These are phyloP conservation scores for Catharus fuscescens DNA, from an alignment of 2,113 vertebrate species.

Conservation along the genomic window DNA sequence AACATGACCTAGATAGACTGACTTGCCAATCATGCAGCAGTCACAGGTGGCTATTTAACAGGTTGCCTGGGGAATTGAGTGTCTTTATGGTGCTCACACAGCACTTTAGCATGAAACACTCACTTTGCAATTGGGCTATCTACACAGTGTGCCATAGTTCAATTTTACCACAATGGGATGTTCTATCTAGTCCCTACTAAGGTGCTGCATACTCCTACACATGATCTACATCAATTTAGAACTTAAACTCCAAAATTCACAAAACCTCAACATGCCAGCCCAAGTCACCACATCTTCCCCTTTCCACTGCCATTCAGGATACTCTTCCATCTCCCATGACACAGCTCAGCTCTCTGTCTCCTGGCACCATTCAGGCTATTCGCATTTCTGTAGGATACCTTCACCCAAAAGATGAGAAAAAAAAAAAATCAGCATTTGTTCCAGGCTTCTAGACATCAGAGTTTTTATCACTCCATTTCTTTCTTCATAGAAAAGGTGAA, in stretches of 20 bases:
- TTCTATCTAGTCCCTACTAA: neutral
- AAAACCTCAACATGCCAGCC: neutral
- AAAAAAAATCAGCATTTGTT: neutral
- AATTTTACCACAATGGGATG: neutral
- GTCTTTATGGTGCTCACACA: neutral
- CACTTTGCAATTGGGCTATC: neutral
- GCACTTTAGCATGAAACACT: neutral
- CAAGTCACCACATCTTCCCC: neutral
- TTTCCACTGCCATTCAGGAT: neutral
- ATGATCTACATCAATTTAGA: neutral
- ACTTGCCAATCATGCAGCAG: neutral
- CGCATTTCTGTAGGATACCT: neutral
- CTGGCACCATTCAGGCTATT: neutral
- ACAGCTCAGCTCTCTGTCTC: neutral
- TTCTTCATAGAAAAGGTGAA: neutral
- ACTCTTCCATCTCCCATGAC: neutral
- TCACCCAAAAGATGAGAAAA: neutral
- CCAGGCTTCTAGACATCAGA: neutral
- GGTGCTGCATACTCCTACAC: neutral
- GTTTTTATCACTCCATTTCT: neutral
- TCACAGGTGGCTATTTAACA: neutral
- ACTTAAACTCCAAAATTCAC: neutral
- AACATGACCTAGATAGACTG: neutral
- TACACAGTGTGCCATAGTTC: accelerated
- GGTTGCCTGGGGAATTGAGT: neutral